phyloP scores from a whole-genome alignment of 2,888 invertebrate species.

The Agonopterix arenella region DNA sequence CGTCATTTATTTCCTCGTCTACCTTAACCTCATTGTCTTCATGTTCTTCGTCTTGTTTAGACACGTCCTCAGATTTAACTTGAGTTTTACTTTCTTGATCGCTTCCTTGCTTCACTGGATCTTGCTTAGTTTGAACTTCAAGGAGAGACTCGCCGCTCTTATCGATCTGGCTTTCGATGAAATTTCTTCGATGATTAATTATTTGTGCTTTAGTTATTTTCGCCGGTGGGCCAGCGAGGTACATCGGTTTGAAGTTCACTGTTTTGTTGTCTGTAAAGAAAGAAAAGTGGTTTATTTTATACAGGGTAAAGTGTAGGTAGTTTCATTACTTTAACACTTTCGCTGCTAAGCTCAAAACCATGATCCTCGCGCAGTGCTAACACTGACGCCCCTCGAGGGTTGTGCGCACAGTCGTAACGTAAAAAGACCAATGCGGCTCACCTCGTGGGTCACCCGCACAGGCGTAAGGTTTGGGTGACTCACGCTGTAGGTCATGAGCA shows the following conservation, averaged over 20 bases:
- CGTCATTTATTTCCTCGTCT: neutral
- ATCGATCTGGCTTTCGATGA: slow-evolving; percentile 5
- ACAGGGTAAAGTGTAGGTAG: no score
- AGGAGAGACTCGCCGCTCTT: neutral
- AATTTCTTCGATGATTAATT: neutral
- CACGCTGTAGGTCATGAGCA: no score
- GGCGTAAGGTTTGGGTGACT: no score
- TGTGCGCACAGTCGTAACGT: no score
- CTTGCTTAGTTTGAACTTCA: neutral
- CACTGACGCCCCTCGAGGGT: no score
- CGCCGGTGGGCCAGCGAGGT: slow-evolving; percentile 12
- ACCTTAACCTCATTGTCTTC: slow-evolving; percentile 10
- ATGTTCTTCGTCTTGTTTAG: neutral
- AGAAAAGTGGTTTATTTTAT: neutral
- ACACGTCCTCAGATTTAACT: slow-evolving; percentile 9
- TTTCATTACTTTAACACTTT: no score
- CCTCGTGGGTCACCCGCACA: no score
- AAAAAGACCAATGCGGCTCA: no score
- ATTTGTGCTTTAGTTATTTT: neutral
- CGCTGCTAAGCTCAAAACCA: no score
- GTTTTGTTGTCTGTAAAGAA: slow-evolving; percentile 11
- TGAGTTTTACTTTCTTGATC: neutral
- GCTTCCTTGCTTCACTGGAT: neutral
- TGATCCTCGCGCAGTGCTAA: no score
- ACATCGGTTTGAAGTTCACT: slow-evolving; percentile 16